These are phyloP conservation scores for Byasa hedistus DNA, from an alignment of 2,888 invertebrate species.

Conservation along the genomic window DNA sequence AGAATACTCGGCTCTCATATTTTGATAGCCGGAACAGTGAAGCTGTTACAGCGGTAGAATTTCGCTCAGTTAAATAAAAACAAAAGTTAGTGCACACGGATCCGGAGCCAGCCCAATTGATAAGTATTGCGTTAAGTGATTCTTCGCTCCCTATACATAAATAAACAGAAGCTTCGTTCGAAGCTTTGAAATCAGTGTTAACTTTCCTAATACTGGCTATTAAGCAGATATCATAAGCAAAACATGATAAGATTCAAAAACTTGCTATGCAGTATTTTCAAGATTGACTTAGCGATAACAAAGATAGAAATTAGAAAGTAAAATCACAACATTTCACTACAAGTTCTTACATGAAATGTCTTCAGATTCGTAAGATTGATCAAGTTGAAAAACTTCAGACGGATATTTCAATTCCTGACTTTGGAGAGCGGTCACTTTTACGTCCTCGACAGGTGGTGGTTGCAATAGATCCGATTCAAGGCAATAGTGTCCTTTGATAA, in stretches of 20 bases:
- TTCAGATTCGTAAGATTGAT: slow-evolving; percentile 33
- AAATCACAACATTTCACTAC: not conserved
- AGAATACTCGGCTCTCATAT: too few species aligned
- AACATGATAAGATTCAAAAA: not conserved
- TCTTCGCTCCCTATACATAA: too few species aligned
- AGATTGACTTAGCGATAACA: not conserved
- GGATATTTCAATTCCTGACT: slow-evolving; percentile 31
- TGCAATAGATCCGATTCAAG: slow-evolving; percentile 40
- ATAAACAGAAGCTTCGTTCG: too few species aligned
- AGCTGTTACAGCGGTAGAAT: too few species aligned
- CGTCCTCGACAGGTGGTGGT: slow-evolving; percentile 1
- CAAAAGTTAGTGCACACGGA: too few species aligned
- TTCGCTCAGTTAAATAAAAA: too few species aligned
- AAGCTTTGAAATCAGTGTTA: too few species aligned
- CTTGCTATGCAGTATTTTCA: not conserved
- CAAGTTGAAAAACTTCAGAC: slow-evolving; percentile 40
- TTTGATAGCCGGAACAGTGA: too few species aligned
- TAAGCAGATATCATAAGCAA: too few species aligned
- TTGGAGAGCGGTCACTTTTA: not conserved
- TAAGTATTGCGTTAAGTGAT: too few species aligned
- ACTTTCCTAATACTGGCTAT: too few species aligned
- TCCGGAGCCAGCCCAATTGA: too few species aligned
- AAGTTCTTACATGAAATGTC: slow-evolving; percentile 31
- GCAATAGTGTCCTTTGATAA: slow-evolving; percentile 65
- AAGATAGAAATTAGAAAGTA: not conserved